These are phyloP conservation scores for Autographa pulchrina DNA, from an alignment of 2,888 invertebrate genomes.

Conservation along the genomic window DNA sequence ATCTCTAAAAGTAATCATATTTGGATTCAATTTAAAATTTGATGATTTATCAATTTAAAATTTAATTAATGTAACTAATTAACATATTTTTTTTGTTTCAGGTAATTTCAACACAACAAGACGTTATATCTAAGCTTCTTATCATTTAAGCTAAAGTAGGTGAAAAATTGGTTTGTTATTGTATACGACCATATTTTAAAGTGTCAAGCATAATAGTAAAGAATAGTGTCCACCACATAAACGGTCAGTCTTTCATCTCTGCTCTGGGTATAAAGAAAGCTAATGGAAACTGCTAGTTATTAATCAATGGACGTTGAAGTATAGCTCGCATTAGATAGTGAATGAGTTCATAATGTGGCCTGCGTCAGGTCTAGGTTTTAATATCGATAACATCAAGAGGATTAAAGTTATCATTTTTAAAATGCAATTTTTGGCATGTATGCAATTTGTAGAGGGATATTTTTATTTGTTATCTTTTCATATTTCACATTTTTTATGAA, in stretches of 20 bases:
- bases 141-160: background rate
- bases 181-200: too few species aligned
- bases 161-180: too few species aligned
- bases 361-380: background rate
- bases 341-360: conserved; percentile 21
- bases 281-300: conserved; percentile 30
- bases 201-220: too few species aligned
- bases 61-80: conserved; percentile 9
- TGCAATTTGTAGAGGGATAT: too few species aligned
- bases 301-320: conserved; percentile 39
- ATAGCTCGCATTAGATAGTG: conserved; percentile 17
- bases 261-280: conserved; percentile 15
- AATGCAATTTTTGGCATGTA: too few species aligned
- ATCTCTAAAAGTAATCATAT: too few species aligned
- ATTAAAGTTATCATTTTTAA: too few species aligned
- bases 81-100: conserved; percentile 37
- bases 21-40: background rate
- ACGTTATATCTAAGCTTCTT: background rate
- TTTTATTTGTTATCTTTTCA: too few species aligned
- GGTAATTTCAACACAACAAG: conserved; percentile 23
- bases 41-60: background rate
- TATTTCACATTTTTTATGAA: too few species aligned
- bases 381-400: background rate
- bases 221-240: background rate
- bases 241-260: conserved; percentile 10